Conservation (phyloP, 1,140 invertebrate genomes). For the Drosophila murphyi region DNA sequence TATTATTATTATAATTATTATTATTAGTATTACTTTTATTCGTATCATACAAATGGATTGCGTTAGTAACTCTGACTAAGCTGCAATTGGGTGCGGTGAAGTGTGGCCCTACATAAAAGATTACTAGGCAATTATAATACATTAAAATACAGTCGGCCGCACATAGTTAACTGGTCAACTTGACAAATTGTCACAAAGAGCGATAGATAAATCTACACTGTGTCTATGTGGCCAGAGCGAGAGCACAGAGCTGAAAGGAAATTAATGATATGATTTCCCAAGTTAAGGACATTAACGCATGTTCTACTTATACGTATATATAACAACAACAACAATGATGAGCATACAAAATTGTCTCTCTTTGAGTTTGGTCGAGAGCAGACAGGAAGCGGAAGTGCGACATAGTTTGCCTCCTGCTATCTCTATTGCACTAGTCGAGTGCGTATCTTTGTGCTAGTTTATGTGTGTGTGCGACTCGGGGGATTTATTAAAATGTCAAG, state of each 20-base stretch:
- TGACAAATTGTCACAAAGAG: constrained; percentile 20
- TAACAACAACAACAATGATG: constrained; percentile 35
- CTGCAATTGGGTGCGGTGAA: not conserved
- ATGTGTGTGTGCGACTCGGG: constrained; percentile 22
- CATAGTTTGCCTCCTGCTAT: constrained; percentile 37
- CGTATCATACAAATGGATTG: not conserved
- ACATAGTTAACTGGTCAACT: constrained; percentile 16
- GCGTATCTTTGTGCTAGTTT: not conserved
- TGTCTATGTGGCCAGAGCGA: not conserved
- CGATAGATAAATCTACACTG: not conserved
- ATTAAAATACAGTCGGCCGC: constrained; percentile 32
- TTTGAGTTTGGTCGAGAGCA: constrained; percentile 32
- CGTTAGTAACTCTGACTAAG: not conserved
- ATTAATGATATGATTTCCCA: constrained; percentile 79
- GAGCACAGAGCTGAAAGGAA: constrained; percentile 51
- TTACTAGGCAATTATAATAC: constrained; percentile 63
- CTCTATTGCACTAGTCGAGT: constrained; percentile 5
- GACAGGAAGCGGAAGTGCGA: constrained; percentile 77
- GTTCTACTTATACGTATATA: constrained; percentile 18
- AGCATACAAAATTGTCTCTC: constrained; percentile 39
- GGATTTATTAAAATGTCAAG: constrained; percentile 74
- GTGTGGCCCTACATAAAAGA: constrained; percentile 10
- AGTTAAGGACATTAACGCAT: constrained; percentile 67
- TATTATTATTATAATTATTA: too few species aligned
- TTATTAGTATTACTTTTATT: not conserved